Percentiles rank a stretch among this genome's conserved stretches.
Conservation (phyloP, 2,113 vertebrate species). For the Osmerus eperlanus region DNA sequence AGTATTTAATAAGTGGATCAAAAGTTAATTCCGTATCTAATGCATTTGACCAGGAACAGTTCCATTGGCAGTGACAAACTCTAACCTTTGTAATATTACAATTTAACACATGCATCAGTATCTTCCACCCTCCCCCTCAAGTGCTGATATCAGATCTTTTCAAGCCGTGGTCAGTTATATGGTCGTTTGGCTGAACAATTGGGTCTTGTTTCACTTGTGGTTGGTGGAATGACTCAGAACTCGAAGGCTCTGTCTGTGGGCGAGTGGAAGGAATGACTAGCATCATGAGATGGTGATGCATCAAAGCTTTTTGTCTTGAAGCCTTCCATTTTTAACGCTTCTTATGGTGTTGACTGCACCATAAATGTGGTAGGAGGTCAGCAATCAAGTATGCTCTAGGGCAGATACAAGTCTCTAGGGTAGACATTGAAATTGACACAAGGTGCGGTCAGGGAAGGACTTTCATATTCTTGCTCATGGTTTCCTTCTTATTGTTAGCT, state of each 20-base stretch:
- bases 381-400: too few relatives aligned
- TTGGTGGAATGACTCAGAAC: slow-evolving; percentile 50
- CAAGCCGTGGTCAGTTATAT: slow-evolving; percentile 15
- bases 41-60: background rate
- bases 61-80: background rate
- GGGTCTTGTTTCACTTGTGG: slow-evolving; percentile 44
- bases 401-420: too few relatives aligned
- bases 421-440: too few relatives aligned
- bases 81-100: background rate
- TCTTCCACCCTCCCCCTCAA: background rate
- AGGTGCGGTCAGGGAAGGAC: too few relatives aligned
- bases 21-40: background rate
- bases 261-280: slow-evolving; percentile 57
- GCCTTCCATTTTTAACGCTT: too few relatives aligned
- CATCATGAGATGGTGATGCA: slow-evolving; percentile 18
- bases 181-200: slow-evolving; percentile 55
- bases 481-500: too few relatives aligned
- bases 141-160: too few relatives aligned
- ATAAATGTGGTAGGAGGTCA: too few relatives aligned
- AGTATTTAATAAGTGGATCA: background rate
- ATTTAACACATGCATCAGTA: background rate
- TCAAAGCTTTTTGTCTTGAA: slow-evolving; percentile 6
- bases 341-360: too few relatives aligned
- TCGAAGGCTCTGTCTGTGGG: slow-evolving; percentile 37
- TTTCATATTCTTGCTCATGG: too few relatives aligned